Evolutionary conservation across 2,888 invertebrate genomes (phyloP), one percentile per base, ranked within the genome.

Genomic region (Plagodis dolabraria): DNA sequence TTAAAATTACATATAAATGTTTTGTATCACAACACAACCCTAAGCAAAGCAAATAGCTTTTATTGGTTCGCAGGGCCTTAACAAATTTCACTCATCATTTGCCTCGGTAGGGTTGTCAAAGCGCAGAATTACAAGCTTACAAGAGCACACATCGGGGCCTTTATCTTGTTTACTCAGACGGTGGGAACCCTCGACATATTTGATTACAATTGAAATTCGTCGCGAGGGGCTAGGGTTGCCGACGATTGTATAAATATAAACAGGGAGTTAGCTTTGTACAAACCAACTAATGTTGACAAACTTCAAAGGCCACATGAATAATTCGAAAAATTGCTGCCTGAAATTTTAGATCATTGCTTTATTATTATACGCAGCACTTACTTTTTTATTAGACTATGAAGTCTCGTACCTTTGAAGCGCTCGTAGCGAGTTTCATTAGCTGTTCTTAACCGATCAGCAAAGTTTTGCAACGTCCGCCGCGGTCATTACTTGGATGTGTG

Each of bases 111-210:
- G 82, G 84, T 78, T 86, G 86, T 84, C 86, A 83, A 79, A 82
- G 76, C 65, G 63, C 50, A 67, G 65, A 64, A 68, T 69, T 66
- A 69, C 66, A 69, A 63, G 66, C 67, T 67, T 71, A 77, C 79
- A 79, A 79, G 79, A 75, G 79, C 74, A 82, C 81, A 85, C 81
- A 76, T 76, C 66, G 71, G 52, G 51, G 77, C 77, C 77, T 82
- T 84, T 89, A 89, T 89, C 89, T 87, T 87, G 87, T 89, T 88
- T 86, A 83, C 82, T 74, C 88, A 89, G 88, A 77, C 82, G 74
- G 72, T 74, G 74, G 75, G 63, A 70, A 62, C 79, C 77, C 77
- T 74, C 73, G 76, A 79, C 83, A 82, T 86, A 87, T 89, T 87
- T 86, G 87, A 86, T 87, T 86, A 84, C 87, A 83, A 86, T 86